These are phyloP conservation scores for Xanthostigma xanthostigma DNA, from an alignment of 2,888 invertebrate species.

Conservation along the genomic window DNA sequence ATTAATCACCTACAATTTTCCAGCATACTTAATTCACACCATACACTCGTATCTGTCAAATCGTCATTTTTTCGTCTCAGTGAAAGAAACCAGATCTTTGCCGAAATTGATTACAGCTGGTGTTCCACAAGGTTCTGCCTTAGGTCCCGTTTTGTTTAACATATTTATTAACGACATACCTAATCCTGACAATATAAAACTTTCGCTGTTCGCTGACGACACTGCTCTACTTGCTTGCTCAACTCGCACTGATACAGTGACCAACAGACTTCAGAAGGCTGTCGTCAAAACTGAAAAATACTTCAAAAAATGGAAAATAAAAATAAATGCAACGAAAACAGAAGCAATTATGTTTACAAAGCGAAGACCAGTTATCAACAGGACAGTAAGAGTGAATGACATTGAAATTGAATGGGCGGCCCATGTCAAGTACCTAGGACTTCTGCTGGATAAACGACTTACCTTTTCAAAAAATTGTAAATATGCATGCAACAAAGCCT, in stretches of 20 bases:
- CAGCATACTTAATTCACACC: slow-evolving; percentile 10
- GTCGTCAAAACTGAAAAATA: slow-evolving; percentile 1
- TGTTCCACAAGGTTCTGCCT: slow-evolving; percentile 15
- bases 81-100: slow-evolving; percentile 7
- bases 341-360: slow-evolving; percentile 3
- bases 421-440: too few relatives aligned
- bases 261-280: not conserved
- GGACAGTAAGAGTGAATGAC: too few relatives aligned
- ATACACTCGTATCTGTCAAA: slow-evolving; percentile 13
- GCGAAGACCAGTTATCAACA: too few relatives aligned
- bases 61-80: slow-evolving; percentile 11
- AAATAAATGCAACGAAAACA: slow-evolving; percentile 9
- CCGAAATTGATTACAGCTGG: slow-evolving; percentile 12
- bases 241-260: not conserved
- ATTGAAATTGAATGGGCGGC: too few relatives aligned
- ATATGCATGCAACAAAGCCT: too few relatives aligned
- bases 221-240: slow-evolving; percentile 4
- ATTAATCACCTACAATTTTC: slow-evolving; percentile 10
- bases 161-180: slow-evolving; percentile 14
- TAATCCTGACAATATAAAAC: slow-evolving; percentile 6
- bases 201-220: slow-evolving; percentile 9
- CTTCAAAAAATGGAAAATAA: slow-evolving; percentile 8
- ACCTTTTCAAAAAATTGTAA: too few relatives aligned
- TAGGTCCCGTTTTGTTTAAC: slow-evolving; percentile 12
- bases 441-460: too few relatives aligned